Evolutionary conservation across 2,888 invertebrate species (phyloP).

Genomic region (Drosophila tripunctata): DNA sequence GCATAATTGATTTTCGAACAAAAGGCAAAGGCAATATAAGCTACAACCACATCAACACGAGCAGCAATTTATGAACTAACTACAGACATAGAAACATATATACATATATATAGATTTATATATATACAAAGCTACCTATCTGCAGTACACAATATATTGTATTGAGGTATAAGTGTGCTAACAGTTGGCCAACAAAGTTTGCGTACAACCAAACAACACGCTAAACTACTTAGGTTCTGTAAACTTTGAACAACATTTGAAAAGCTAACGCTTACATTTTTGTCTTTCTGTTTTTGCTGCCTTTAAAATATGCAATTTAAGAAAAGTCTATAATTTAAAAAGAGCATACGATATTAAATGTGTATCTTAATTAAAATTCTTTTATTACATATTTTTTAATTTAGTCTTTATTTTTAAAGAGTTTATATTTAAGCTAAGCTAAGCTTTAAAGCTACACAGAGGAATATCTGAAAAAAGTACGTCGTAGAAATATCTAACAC

Average conservation of each 20-base stretch:
- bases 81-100: constrained; percentile 14
- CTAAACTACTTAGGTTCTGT: constrained; percentile 70
- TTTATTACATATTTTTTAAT: no score
- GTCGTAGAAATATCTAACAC: no score
- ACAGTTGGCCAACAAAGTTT: constrained; percentile 70
- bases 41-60: constrained; percentile 31
- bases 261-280: constrained; percentile 55
- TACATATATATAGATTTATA: constrained; percentile 15
- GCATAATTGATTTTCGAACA: constrained; percentile 81
- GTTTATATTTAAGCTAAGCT: no score
- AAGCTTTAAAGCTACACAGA: no score
- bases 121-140: no score
- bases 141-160: constrained; percentile 12
- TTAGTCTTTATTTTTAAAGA: no score
- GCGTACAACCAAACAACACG: constrained; percentile 60
- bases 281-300: not conserved
- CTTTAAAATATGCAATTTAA: not conserved
- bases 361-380: not conserved
- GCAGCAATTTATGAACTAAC: constrained; percentile 70
- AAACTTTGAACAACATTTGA: constrained; percentile 65
- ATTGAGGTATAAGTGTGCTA: constrained; percentile 38
- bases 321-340: not conserved
- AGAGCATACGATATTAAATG: not conserved
- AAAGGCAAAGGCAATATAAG: constrained; percentile 73
- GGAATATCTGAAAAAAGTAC: no score